Conservation (phyloP, 2,797 vertebrate species). For the Schizopygopsis pylzovi region DNA sequence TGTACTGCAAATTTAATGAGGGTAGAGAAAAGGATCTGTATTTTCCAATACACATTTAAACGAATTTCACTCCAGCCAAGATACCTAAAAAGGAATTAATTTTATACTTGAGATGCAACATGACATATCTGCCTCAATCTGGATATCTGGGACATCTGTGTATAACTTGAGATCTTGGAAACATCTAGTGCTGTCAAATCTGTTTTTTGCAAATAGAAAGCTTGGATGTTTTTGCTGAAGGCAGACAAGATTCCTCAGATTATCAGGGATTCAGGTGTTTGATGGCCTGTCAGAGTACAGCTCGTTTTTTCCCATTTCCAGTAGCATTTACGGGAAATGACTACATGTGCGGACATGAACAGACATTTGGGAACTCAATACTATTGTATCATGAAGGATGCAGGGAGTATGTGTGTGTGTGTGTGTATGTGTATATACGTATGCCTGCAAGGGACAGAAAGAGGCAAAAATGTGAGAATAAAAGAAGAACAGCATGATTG, state of each 20-base stretch:
- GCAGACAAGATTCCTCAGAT: slow-evolving; percentile 38
- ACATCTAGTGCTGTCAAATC: not conserved
- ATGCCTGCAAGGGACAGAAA: not conserved
- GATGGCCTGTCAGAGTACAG: not conserved
- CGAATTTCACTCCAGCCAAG: not conserved
- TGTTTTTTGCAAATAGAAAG: slow-evolving; percentile 26
- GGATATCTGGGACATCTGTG: not conserved
- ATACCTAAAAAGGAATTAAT: not conserved
- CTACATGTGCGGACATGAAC: slow-evolving; percentile 57
- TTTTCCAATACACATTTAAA: not conserved
- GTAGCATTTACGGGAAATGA: slow-evolving; percentile 30
- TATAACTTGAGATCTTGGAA: slow-evolving; percentile 1
- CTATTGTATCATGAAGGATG: slow-evolving; percentile 33
- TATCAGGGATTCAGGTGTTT: slow-evolving; percentile 21
- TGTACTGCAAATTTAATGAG: slow-evolving; percentile 17
- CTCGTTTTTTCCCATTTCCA: not conserved
- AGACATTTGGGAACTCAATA: slow-evolving; percentile 31
- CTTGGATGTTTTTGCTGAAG: slow-evolving; percentile 31
- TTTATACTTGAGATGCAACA: not conserved
- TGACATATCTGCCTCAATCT: not conserved
- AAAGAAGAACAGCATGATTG: not conserved
- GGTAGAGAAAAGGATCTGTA: not conserved
- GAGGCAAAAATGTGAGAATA: not conserved
- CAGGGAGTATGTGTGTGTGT: not conserved
- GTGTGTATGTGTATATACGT: not conserved